Evolutionary conservation across 2,113 vertebrate species (phyloP).

Genomic region (Nothoprocta pentlandii): DNA sequence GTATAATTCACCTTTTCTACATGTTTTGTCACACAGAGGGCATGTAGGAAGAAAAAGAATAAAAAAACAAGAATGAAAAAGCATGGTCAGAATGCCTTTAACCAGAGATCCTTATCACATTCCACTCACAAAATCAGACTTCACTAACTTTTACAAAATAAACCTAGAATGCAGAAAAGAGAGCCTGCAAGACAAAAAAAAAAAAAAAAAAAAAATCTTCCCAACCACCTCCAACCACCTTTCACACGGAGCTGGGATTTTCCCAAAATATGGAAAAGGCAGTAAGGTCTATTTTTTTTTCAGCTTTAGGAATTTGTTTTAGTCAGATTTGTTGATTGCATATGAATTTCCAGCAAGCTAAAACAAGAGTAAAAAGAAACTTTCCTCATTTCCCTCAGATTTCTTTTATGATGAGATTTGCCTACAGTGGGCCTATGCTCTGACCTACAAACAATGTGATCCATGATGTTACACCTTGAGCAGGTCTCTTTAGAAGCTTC

Average conservation of each 20-base stretch:
- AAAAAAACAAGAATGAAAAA: background rate
- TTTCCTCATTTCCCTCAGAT: background rate
- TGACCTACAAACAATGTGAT: background rate
- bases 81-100: background rate
- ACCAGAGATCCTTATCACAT: background rate
- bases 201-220: no score
- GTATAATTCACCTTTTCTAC: background rate
- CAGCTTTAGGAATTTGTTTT: background rate
- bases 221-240: background rate
- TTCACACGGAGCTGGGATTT: background rate
- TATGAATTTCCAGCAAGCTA: background rate
- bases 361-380: background rate
- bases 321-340: background rate
- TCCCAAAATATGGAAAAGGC: background rate
- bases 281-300: background rate
- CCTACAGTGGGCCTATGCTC: background rate
- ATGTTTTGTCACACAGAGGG: background rate
- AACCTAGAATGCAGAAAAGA: background rate
- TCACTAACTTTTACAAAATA: background rate
- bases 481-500: background rate
- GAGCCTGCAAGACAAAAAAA: background rate
- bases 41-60: background rate
- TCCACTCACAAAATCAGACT: background rate
- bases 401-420: background rate
- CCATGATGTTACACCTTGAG: background rate